Base-by-base conservation (phyloP, 64 coral and sea anemone genomes). In the Dendrophyllia cribrosa region DNA sequence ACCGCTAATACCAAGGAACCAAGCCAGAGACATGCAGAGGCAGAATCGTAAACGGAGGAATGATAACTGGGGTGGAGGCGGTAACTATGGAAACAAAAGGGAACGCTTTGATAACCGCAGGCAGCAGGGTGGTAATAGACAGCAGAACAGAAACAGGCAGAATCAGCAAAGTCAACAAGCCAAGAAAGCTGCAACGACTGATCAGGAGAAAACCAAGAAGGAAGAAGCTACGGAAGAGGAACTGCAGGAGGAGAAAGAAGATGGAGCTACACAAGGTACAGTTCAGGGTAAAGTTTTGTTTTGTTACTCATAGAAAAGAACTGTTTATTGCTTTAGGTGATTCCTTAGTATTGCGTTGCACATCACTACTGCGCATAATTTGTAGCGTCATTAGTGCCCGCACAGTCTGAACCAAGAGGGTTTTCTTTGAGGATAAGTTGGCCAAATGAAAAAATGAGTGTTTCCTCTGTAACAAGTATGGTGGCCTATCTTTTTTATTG, bases 11-110 rank as follows among this genome's bases (percentile, higher is more conserved):
- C 76, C 84, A 25, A 86, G 83, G 43, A 89, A 58, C 21, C 74
- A 87, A 2, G 70, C 78, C 21, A 88, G 94, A 88, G 87, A 88
- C 66, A 59, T 88, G 25, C 74, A 79, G 49, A 67, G 63, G 14
- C 89, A 76, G 9, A 91, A 83, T 74, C 95, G 92, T 34, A 89
- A 94, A 11, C 64, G 82, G 0, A 87, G 77, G 74, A 59, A 88
- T 70, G 81, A 90, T 17, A 86, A 22, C 7, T 76, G 70, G 14
- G 76, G 91, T 46, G 86, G 82, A 17, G 87, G 91, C 56, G 95
- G 88, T 22, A 90, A 88, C 67, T 86, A 87, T 64, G 92, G 86
- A 48, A 94, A 94, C 80, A 84, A 84, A 47, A 66, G 80, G 20
- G 80, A 84, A 9, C 16, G 80, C 2, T 67, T 22, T 51, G 80